A percentile compares a stretch with the other conserved stretches of the same genome.
Evolutionary conservation across 2,113 vertebrate genomes (phyloP).

Genomic region (Rhegmatorhina hoffmannsi): DNA sequence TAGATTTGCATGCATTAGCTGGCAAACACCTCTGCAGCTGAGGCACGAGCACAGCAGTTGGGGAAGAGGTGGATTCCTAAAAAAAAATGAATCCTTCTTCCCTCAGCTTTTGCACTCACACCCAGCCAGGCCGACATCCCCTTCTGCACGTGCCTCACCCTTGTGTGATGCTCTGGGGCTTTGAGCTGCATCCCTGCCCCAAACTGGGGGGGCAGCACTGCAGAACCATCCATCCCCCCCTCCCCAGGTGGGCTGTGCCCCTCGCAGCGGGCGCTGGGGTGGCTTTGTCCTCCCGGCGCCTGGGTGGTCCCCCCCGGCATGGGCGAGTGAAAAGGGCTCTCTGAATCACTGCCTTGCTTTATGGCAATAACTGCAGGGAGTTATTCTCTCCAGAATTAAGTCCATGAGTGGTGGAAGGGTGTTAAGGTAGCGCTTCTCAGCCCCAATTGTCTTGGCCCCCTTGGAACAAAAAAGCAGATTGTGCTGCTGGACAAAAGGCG

Average conservation of each 20-base stretch:
- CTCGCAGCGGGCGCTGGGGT: not conserved
- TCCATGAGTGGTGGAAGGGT: constrained; percentile 36
- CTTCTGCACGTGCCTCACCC: not conserved
- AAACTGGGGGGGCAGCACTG: fast-evolving
- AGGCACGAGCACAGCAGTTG: not conserved
- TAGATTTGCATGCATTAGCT: not conserved
- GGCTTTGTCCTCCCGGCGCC: constrained; percentile 33
- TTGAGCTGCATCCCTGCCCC: not conserved
- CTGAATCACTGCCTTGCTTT: constrained; percentile 31
- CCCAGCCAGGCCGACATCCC: fast-evolving
- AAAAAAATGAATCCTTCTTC: not conserved
- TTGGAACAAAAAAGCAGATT: constrained; percentile 52
- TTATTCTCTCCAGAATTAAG: constrained; percentile 62
- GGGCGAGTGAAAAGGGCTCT: constrained; percentile 38
- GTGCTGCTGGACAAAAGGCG: constrained; percentile 18
- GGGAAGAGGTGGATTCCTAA: not conserved
- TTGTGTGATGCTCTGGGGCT: not conserved
- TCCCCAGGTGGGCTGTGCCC: not conserved
- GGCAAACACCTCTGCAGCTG: not conserved
- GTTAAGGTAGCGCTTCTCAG: constrained; percentile 37
- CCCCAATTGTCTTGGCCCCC: constrained; percentile 43
- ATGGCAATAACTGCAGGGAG: constrained; percentile 60
- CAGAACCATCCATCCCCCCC: not conserved
- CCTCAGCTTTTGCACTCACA: fast-evolving
- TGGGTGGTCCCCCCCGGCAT: constrained; percentile 53